Evolutionary conservation across 2,888 invertebrate species (phyloP).

Genomic region (Adelphocoris suturalis): DNA sequence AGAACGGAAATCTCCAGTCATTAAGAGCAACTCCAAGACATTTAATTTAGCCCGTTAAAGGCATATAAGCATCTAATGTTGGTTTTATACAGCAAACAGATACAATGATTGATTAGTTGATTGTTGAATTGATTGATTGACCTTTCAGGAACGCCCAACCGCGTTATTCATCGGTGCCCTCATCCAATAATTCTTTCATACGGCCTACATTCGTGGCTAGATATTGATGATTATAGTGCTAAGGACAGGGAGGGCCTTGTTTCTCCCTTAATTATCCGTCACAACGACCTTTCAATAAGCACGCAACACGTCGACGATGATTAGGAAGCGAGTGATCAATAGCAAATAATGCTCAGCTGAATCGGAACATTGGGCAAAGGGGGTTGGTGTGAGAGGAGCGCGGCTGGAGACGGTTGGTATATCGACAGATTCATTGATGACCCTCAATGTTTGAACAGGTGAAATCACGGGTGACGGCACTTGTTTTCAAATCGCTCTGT

Average conservation of each 20-base stretch:
- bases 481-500: conserved; percentile 1
- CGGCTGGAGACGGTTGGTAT: not conserved
- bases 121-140: not conserved
- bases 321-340: conserved; percentile 34
- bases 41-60: no score
- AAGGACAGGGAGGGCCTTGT: not conserved
- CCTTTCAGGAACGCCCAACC: not conserved
- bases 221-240: not conserved
- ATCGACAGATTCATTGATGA: conserved; percentile 20
- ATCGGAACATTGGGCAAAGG: not conserved
- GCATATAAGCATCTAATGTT: not conserved
- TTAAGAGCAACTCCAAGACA: no score
- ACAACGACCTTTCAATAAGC: conserved; percentile 25
- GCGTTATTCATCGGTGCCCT: not conserved
- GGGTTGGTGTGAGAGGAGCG: no score
- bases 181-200: not conserved
- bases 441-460: conserved; percentile 10
- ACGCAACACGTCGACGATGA: conserved; percentile 25
- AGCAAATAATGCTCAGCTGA: not conserved
- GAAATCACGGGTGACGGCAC: not conserved
- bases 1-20: no score
- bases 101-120: not conserved
- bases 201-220: not conserved
- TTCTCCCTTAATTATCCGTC: not conserved
- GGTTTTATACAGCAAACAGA: not conserved